These are phyloP conservation scores for Nemapogon koenigi DNA, from an alignment of 2,888 invertebrate species.

Conservation along the genomic window DNA sequence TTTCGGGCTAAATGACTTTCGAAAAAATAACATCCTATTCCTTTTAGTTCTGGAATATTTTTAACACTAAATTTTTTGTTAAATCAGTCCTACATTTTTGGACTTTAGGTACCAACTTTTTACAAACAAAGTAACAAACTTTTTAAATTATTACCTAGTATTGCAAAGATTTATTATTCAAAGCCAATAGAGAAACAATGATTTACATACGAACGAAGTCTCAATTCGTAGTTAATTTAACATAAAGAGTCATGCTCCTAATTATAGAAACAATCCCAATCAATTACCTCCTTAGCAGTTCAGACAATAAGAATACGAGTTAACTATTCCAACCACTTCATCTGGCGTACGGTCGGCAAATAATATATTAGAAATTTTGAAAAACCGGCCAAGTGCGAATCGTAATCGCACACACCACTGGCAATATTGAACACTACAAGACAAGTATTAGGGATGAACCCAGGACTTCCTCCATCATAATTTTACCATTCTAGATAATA, in stretches of 20 bases:
- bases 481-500: too few relatives aligned
- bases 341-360: conserved; percentile 34
- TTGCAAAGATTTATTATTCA: not conserved
- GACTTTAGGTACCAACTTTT: too few relatives aligned
- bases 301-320: conserved; percentile 32
- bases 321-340: conserved; percentile 12
- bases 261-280: conserved; percentile 65
- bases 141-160: not conserved
- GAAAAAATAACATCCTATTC: too few relatives aligned
- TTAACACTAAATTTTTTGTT: too few relatives aligned
- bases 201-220: not conserved
- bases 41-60: too few relatives aligned
- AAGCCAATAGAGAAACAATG: not conserved
- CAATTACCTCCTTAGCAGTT: conserved; percentile 38
- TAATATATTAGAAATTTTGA: not conserved
- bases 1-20: too few relatives aligned
- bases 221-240: conserved; percentile 18
- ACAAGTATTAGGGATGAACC: too few relatives aligned
- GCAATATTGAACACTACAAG: too few relatives aligned
- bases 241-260: conserved; percentile 55
- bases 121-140: not conserved
- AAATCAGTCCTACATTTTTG: too few relatives aligned
- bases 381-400: too few relatives aligned
- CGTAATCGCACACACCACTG: too few relatives aligned
- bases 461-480: too few relatives aligned